Base-by-base conservation (phyloP, 2,113 vertebrate species). In the Sarotherodon lohbergeri region DNA sequence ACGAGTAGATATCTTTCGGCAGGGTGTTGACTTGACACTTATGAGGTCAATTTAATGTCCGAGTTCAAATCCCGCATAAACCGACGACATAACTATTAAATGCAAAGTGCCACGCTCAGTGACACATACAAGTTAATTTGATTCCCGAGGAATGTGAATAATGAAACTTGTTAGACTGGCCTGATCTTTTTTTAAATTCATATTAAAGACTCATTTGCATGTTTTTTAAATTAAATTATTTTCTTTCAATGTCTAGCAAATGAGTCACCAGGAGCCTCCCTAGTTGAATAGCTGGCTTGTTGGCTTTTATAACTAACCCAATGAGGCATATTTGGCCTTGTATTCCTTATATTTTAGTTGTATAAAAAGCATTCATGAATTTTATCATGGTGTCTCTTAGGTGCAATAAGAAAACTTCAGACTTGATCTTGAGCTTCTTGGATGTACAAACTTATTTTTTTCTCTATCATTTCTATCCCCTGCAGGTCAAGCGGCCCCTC, bases 401-500 rank as follows among this genome's bases (percentile, higher is more conserved):
- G 5, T 63, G 59, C 16, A 63, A 5, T 63, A 9, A 63, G 32
- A 36, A 66, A 63, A 66, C 66, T 71, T 71, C 13, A 46, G 13
- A 46, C 13, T 73, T 73, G 5, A 46, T 22, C 0, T 27, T 24
- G n/a, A 71, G 41, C 22, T 73, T 48, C 9, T 19, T 68, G 9
- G 13, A 36, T 63, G 57, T 46, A 79, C 46, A 59, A 13, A 34
- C 7, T 1, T 7, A 24, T 57, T 14, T 66, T 24, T 80, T 0
- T 68, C 5, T 41, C 14, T 16, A 6, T 71, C n/a, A 66, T 46
- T 17, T n/a, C n/a, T 22, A 32, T 12, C 3, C 22, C 2, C 55
- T 34, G 9, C 89, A 97, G 96, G 96, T 92, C 96, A 97, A 94
- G 96, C 96, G 0, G 96, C 96, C 8, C 95, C 96, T 80, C 96